A percentile compares a stretch with the other conserved stretches of the same genome.
Evolutionary conservation across 2,797 vertebrate species (phyloP).

Genomic region (Salarias fasciatus): DNA sequence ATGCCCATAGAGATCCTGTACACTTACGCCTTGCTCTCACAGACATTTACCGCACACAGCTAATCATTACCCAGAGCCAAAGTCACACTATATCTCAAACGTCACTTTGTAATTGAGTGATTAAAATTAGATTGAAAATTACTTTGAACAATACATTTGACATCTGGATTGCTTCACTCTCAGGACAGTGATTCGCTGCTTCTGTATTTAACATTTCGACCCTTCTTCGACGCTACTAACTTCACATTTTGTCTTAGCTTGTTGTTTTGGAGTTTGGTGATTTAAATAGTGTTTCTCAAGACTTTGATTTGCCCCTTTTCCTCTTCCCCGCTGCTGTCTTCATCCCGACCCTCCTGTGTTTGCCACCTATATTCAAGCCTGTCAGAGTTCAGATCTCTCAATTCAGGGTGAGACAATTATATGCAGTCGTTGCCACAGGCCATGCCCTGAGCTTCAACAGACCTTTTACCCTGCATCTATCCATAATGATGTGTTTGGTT

Average conservation of each 20-base stretch:
- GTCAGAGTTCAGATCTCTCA: slow-evolving; percentile 58
- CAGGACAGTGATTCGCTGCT: neutral
- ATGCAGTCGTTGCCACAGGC: slow-evolving; percentile 56
- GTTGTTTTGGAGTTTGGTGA: slow-evolving; percentile 11
- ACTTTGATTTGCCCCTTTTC: slow-evolving; percentile 5
- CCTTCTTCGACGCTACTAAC: neutral
- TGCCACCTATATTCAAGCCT: slow-evolving; percentile 13
- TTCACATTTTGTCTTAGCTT: neutral
- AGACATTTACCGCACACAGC: slow-evolving; percentile 37
- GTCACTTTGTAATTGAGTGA: slow-evolving; percentile 16
- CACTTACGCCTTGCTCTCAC: slow-evolving; percentile 40
- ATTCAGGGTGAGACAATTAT: slow-evolving; percentile 58
- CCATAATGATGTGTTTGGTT: slow-evolving; percentile 64
- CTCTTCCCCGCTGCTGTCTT: slow-evolving; percentile 7
- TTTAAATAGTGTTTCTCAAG: neutral
- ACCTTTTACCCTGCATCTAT: slow-evolving; percentile 63
- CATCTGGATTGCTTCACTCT: neutral
- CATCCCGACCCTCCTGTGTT: slow-evolving; percentile 13
- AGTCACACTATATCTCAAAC: slow-evolving; percentile 33
- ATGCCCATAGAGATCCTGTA: slow-evolving; percentile 56
- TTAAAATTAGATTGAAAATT: slow-evolving; percentile 36
- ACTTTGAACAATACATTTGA: slow-evolving; percentile 23
- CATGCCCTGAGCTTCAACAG: slow-evolving; percentile 60
- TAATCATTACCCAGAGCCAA: slow-evolving; percentile 31
- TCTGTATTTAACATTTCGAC: neutral